Evolutionary conservation across 2,113 vertebrate genomes (phyloP).

Genomic region (Erythrocercus mccallii): DNA sequence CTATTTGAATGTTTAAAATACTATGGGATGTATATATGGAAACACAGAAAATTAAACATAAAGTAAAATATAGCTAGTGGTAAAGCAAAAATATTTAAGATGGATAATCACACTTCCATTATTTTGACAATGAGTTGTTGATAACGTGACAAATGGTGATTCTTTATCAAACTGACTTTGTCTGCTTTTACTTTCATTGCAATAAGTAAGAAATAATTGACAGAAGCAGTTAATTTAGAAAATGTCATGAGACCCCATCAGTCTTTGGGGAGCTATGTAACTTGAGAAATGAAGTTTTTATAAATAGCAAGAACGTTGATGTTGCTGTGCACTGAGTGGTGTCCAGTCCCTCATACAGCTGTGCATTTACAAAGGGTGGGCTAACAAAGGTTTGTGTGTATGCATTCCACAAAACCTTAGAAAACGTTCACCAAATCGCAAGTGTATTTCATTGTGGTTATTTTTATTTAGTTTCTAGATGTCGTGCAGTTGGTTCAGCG

Average conservation of each 20-base stretch:
- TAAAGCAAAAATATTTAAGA: background rate
- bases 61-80: background rate
- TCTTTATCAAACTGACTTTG: background rate
- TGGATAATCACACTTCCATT: background rate
- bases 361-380: background rate
- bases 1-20: background rate
- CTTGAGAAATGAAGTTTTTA: background rate
- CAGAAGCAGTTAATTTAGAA: background rate
- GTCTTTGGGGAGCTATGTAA: background rate
- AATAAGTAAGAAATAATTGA: background rate
- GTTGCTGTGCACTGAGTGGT: background rate
- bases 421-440: background rate
- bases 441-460: background rate
- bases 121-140: background rate
- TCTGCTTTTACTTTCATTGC: background rate
- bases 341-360: background rate
- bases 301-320: background rate
- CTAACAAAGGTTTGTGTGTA: no score
- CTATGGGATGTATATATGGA: background rate
- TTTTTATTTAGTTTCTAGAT: conserved; percentile 83
- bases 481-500: conserved; percentile 87
- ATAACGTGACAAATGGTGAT: background rate
- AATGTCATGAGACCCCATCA: background rate
- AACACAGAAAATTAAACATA: background rate
- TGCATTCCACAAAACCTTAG: background rate